A percentile compares a stretch with the other conserved stretches of the same genome.
Conservation (phyloP, 2,797 vertebrate species). For the Amphiprion clarkii region DNA sequence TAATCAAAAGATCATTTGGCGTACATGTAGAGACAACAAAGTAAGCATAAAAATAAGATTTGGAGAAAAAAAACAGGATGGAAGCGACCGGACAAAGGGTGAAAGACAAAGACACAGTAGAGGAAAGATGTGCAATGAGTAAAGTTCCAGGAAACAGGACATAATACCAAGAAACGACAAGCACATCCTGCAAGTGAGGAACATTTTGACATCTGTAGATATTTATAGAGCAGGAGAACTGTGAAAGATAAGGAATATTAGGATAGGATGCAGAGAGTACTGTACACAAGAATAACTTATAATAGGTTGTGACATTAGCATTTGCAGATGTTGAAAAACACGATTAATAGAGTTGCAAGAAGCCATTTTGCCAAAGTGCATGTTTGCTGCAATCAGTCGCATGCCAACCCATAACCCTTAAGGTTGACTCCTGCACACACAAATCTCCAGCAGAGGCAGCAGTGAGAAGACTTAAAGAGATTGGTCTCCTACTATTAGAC, state of each 20-base stretch:
- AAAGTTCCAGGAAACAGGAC: conserved; percentile 28
- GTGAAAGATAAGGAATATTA: conserved; percentile 7
- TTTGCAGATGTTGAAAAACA: conserved; percentile 15
- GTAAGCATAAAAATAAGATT: conserved; percentile 18
- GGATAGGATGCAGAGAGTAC: not conserved
- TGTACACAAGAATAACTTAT: conserved; percentile 15
- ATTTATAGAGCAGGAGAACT: conserved; percentile 16
- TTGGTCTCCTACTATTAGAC: conserved; percentile 96
- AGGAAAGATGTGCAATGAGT: conserved; percentile 28
- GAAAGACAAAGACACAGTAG: conserved; percentile 13
- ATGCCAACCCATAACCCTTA: conserved; percentile 51
- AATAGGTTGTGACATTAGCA: conserved; percentile 7
- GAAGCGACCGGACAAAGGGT: conserved; percentile 10
- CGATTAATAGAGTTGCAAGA: conserved; percentile 30
- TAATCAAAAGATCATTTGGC: conserved; percentile 17
- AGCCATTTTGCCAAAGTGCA: conserved; percentile 39
- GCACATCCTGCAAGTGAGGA: conserved; percentile 53
- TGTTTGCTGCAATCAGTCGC: conserved; percentile 36
- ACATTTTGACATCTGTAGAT: conserved; percentile 29
- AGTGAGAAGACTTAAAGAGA: conserved; percentile 89
- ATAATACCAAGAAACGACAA: conserved; percentile 38
- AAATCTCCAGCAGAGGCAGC: conserved; percentile 82
- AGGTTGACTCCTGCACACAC: conserved; percentile 58
- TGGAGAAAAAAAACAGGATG: conserved; percentile 9
- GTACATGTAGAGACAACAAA: conserved; percentile 6